Conservation (phyloP, 2,113 vertebrate genomes). For the Cranoglanis bouderius region DNA sequence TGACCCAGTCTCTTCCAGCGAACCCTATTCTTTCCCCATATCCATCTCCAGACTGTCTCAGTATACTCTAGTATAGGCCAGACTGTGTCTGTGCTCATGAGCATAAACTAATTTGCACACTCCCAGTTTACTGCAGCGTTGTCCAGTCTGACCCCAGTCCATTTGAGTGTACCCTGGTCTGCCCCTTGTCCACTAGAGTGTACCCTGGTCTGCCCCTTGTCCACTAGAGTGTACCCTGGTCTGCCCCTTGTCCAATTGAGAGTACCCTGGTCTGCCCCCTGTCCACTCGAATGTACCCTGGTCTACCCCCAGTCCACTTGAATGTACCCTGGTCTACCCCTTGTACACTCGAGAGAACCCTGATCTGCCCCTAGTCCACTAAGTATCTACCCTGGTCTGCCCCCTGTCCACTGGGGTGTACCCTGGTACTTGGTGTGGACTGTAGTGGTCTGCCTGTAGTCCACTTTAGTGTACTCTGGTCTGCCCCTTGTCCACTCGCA, state of each 20-base stretch:
- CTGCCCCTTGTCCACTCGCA: not conserved
- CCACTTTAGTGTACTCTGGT: not conserved
- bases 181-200: not conserved
- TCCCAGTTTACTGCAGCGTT: not conserved
- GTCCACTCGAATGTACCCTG: not conserved
- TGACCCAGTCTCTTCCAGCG: conserved; percentile 19
- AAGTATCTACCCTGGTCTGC: not conserved
- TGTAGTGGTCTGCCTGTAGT: not conserved
- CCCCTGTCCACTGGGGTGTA: not conserved
- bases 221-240: not conserved
- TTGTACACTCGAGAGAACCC: too few relatives aligned
- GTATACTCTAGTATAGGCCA: not conserved
- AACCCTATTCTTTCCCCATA: too few relatives aligned
- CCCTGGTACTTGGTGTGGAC: too few relatives aligned
- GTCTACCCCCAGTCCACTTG: not conserved
- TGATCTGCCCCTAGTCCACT: not conserved
- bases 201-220: not conserved
- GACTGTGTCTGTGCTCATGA: not conserved
- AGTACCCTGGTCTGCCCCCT: not conserved
- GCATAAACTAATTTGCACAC: not conserved
- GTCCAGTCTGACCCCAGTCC: not conserved
- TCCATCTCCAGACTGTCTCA: not conserved
- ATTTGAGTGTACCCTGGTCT: not conserved
- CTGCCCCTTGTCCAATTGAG: not conserved
- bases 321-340: not conserved